Evolutionary conservation across 1,140 invertebrate species (phyloP).

Genomic region (Leptestheria dahalacensis): DNA sequence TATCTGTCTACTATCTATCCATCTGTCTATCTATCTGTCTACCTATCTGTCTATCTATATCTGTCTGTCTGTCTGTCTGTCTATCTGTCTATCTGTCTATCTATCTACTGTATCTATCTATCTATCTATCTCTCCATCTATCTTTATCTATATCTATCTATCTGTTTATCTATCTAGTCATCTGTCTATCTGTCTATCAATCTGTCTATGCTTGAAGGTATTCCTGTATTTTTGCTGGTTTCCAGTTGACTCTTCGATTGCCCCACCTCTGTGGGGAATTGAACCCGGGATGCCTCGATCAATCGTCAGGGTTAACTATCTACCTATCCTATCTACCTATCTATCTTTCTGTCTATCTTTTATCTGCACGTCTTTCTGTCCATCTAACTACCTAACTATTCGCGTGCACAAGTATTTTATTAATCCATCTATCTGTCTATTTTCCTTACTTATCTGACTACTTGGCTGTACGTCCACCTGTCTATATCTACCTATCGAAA

Average conservation of each 20-base stretch:
- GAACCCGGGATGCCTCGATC: neutral
- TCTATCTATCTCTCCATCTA: neutral
- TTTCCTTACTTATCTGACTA: neutral
- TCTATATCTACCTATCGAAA: neutral
- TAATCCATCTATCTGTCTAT: neutral
- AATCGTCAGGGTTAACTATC: too few relatives aligned
- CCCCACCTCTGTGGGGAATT: neutral
- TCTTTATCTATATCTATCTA: neutral
- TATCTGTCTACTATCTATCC: too few relatives aligned
- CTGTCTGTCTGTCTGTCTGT: neutral
- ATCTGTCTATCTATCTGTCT: neutral
- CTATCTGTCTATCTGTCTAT: neutral
- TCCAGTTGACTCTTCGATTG: too few relatives aligned
- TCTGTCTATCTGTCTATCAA: too few relatives aligned
- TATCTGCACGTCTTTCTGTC: neutral
- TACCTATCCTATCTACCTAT: too few relatives aligned
- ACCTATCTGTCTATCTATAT: too few relatives aligned
- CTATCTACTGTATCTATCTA: neutral
- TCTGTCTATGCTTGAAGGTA: neutral
- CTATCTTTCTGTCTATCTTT: too few relatives aligned
- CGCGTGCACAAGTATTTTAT: neutral
- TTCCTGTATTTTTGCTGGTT: neutral
- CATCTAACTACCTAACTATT: neutral
- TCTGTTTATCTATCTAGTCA: neutral
- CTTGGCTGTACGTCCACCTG: neutral